Conservation (phyloP, 2,113 vertebrate species). For the Oreamnos americanus region DNA sequence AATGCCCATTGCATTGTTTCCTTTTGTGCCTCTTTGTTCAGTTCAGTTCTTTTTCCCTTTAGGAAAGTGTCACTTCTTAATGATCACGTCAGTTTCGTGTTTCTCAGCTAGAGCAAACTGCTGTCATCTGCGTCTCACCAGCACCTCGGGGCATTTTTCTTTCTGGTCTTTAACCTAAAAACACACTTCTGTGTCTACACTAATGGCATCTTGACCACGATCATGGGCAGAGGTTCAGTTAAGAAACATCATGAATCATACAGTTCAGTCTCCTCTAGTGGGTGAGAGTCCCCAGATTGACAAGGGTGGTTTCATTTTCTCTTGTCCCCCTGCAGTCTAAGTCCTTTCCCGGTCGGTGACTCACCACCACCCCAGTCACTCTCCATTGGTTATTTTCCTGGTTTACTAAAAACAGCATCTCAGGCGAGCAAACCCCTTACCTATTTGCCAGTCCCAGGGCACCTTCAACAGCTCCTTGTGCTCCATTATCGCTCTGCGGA, state of each 20-base stretch:
- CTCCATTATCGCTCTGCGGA: constrained; percentile 94
- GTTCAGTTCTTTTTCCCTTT: constrained; percentile 43
- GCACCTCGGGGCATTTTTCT: background rate
- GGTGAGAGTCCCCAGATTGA: background rate
- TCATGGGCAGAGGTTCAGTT: constrained; percentile 19
- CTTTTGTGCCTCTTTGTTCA: background rate
- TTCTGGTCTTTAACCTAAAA: constrained; percentile 56
- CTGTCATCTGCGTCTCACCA: background rate
- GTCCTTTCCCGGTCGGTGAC: background rate
- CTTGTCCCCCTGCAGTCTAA: background rate
- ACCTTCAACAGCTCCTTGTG: constrained; percentile 97
- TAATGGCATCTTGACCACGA: background rate
- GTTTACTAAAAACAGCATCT: background rate
- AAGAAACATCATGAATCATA: constrained; percentile 40
- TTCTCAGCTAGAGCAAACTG: constrained; percentile 16
- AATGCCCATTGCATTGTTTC: background rate
- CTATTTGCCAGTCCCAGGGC: constrained; percentile 98
- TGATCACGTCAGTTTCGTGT: constrained; percentile 45
- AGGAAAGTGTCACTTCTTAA: constrained; percentile 50
- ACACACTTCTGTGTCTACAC: constrained; percentile 45
- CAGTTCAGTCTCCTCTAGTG: background rate
- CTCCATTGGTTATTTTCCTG: background rate
- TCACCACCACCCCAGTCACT: rapidly evolving
- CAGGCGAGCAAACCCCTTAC: constrained; percentile 80
- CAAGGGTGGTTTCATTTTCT: background rate